Evolutionary conservation across 1,140 invertebrate genomes (phyloP), one percentile per base, ranked within the genome.

Genomic region (Propsilocerus akamusi): DNA sequence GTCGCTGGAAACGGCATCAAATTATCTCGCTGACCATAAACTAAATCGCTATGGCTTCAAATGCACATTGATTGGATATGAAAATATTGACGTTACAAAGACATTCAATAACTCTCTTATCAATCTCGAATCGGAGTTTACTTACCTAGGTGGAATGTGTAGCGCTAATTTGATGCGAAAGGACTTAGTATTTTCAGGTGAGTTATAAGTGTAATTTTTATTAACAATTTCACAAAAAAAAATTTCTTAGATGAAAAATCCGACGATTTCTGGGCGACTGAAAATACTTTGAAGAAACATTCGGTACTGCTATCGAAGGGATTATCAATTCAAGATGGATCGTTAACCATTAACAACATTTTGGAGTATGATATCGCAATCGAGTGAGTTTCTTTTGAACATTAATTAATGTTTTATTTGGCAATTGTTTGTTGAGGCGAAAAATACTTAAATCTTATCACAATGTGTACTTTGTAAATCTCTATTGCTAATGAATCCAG

Each of bases 11-110:
- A 96, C 92, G 1, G 89, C 93, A 0, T 90, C 92, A 0, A 85
- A 96, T 67, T 97, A 97, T 68, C 77, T 94, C 52, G 90, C 90
- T 61, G 89, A 94, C 69, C 92, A 94, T 48, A 81, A 83, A 58
- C 76, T 79, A 4, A 73, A 70, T 56, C 59, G 81, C 37, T 97
- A 80, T 69, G 93, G 93, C 3, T 97, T 94, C 69, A 87, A 88
- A 54, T 95, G 91, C 66, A 69, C 92, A 14, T 81, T 94, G 28
- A 78, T 92, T 47, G 93, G 92, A 23, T 95, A 94, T 66, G 90
- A 96, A 59, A 92, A 87, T 79, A 26, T 25, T 11, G 49, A 32
- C 41, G 17, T 41, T 37, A 10, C 2, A 17, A 26, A 37, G 10
- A 14, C 34, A 20, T 41, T 41, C 14, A 65, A 65, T 26, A 59